Evolutionary conservation across 2,113 vertebrate species (phyloP), one percentile per base, ranked within the genome.

Genomic region (Corvus cornix): DNA sequence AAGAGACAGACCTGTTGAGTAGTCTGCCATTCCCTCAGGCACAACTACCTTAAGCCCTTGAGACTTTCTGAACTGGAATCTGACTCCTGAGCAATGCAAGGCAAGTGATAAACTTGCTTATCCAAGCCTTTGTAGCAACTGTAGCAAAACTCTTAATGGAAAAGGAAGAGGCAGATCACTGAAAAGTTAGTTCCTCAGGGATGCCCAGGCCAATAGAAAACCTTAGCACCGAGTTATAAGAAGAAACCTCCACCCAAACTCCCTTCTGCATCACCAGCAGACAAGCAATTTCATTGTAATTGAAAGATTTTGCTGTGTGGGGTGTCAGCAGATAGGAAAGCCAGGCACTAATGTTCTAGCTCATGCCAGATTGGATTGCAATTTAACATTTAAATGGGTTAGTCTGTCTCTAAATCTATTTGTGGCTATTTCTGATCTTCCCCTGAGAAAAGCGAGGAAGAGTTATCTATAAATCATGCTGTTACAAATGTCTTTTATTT

Each of bases 331-430:
- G 52, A 59, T 30, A 86, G 46, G 37, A 93, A 86, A 92, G 18
- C 9, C 41, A 55, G 59, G 26, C n/a, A n/a, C 26, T 94, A 52
- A 81, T 73, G 56, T 82, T 82, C 69, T 44, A 44, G 39, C 23
- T 88, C 35, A 39, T 86, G 73, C 49, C 52, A 49, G 63, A 70
- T 76, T 72, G 55, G 72, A 91, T 91, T 75, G 69, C 77, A 93
- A 72, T 95, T 92, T 91, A 89, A 52, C 76, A 90, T 83, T 89
- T 91, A 90, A 95, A 90, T 83, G 62, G 13, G 48, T 52, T 89
- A 27, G 84, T 67, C 62, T 89, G 77, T 62, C 80, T 73, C 16
- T 83, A 95, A 93, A 94, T 74, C 82, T 84, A 30, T 80, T 69
- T 62, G 55, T 89, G 68, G 39, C 55, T 86, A 26, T 85, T 95